These are phyloP conservation scores for Diadromus collaris DNA, from an alignment of 2,888 invertebrate genomes.

Conservation along the genomic window DNA sequence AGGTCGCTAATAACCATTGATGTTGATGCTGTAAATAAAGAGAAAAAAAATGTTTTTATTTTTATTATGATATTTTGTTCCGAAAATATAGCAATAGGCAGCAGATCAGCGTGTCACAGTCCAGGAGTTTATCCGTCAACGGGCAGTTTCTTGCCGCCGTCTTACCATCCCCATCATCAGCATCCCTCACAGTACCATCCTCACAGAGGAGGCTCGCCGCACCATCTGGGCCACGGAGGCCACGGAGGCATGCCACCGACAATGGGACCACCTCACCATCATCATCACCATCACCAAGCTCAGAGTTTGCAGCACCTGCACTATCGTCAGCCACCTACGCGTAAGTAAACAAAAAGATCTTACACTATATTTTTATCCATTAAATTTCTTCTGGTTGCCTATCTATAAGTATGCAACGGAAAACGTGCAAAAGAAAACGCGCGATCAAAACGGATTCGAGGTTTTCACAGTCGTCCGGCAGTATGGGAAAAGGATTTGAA, in stretches of 20 bases:
- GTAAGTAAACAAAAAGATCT: slow-evolving; percentile 69
- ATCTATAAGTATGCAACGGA: not conserved
- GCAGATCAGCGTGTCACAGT: slow-evolving; percentile 78
- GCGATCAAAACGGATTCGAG: not conserved
- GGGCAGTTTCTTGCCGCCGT: slow-evolving; percentile 78
- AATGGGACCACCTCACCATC: slow-evolving; percentile 79
- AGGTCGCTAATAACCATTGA: too few relatives aligned
- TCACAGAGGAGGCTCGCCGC: slow-evolving; percentile 77
- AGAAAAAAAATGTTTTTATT: too few relatives aligned
- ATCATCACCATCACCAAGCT: slow-evolving; percentile 75
- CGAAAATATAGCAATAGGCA: slow-evolving; percentile 73
- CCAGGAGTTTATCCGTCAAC: slow-evolving; percentile 77
- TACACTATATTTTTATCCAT: not conserved
- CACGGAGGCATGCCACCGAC: slow-evolving; percentile 77
- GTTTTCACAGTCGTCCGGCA: slow-evolving; percentile 2
- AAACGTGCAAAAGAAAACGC: not conserved
- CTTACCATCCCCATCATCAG: slow-evolving; percentile 76
- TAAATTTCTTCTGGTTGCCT: not conserved
- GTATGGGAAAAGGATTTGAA: slow-evolving; percentile 13
- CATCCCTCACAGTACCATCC: slow-evolving; percentile 77
- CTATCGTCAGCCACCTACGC: slow-evolving; percentile 77
- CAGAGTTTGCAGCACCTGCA: slow-evolving; percentile 78
- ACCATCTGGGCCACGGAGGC: slow-evolving; percentile 73
- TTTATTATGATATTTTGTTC: slow-evolving; percentile 12
- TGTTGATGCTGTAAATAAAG: too few relatives aligned